A percentile compares a stretch with the other conserved stretches of the same genome.
phyloP scores from a whole-genome alignment of 2,113 vertebrate genomes.

The Indri indri region DNA sequence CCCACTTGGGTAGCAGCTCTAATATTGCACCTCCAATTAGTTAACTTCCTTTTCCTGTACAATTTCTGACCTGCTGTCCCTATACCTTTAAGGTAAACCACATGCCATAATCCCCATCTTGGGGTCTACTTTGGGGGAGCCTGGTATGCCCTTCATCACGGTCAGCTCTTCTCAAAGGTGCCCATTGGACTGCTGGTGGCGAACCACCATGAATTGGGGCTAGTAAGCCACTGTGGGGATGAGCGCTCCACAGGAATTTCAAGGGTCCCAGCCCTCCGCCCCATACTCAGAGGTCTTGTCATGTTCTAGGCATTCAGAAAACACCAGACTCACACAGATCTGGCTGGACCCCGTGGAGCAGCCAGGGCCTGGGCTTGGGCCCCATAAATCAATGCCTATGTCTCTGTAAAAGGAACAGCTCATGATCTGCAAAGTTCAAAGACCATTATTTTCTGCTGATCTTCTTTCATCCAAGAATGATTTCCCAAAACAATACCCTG shows the following conservation, averaged over 20 bases:
- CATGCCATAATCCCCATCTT: not conserved
- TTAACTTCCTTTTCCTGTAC: not conserved
- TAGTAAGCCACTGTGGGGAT: not conserved
- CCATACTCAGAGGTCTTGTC: no score
- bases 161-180: not conserved
- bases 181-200: not conserved
- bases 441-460: constrained; percentile 45
- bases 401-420: not conserved
- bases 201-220: not conserved
- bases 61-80: accelerated
- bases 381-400: constrained; percentile 17
- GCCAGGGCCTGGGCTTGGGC: no score
- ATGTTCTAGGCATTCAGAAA: not conserved
- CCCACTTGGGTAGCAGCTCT: not conserved
- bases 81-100: not conserved
- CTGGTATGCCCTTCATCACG: not conserved
- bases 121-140: not conserved
- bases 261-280: not conserved
- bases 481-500: not conserved
- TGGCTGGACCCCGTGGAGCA: accelerated
- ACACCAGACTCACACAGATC: not conserved
- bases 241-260: not conserved
- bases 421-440: constrained; percentile 23
- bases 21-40: accelerated
- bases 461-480: constrained; percentile 38